Conservation (phyloP, 1,140 invertebrate species). For the Drosophila tani region DNA sequence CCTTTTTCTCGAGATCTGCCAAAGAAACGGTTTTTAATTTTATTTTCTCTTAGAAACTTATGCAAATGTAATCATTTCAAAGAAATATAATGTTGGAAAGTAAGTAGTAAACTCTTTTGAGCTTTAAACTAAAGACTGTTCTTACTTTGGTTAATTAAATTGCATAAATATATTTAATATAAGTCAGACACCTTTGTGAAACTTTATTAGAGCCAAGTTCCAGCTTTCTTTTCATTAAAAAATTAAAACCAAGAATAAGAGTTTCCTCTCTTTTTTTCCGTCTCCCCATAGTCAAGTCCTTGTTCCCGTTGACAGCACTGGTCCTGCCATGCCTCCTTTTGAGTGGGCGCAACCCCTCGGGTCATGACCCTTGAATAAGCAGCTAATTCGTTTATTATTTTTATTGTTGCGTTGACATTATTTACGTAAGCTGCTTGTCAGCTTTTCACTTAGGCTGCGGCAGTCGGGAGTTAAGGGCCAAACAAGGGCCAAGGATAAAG, state of each 20-base stretch:
- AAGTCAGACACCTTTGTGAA: not conserved
- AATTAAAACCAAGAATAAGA: not conserved
- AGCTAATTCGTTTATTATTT: slow-evolving; percentile 84
- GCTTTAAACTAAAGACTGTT: not conserved
- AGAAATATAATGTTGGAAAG: no score
- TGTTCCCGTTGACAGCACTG: not conserved
- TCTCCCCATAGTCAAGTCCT: not conserved
- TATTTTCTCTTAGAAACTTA: not conserved
- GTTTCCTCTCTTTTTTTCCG: no score
- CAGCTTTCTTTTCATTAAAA: not conserved
- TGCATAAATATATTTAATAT: no score
- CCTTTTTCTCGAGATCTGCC: not conserved
- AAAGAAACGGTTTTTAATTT: not conserved
- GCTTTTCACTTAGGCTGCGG: slow-evolving; percentile 65
- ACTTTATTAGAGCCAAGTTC: not conserved
- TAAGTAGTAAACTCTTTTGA: no score
- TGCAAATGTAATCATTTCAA: not conserved
- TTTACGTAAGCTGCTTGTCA: slow-evolving; percentile 83
- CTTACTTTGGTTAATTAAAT: no score
- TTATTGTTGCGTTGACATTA: slow-evolving; percentile 83
- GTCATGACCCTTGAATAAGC: slow-evolving; percentile 63
- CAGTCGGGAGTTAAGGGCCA: slow-evolving; percentile 3
- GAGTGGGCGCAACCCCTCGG: slow-evolving; percentile 9
- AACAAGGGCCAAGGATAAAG: slow-evolving; percentile 16
- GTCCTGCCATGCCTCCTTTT: not conserved